phyloP scores from a whole-genome alignment of 2,797 vertebrate species.

The Molossus alvarezi region DNA sequence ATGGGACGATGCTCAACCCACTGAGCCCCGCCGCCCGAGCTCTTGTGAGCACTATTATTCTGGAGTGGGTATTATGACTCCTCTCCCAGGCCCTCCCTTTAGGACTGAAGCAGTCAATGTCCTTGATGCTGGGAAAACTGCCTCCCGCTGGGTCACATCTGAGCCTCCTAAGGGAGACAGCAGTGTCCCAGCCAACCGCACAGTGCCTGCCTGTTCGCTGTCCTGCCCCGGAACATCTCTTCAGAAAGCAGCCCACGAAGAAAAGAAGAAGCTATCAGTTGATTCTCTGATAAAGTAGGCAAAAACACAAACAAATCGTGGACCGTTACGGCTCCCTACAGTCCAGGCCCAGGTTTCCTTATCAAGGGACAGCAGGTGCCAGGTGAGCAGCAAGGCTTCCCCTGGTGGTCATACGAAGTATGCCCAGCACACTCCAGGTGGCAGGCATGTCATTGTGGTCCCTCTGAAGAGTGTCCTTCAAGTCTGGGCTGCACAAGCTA shows the following conservation, averaged over 20 bases:
- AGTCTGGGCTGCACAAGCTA: background rate
- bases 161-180: background rate
- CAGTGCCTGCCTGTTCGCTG: background rate
- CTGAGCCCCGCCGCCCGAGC: too few species aligned
- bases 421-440: background rate
- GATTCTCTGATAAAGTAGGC: background rate
- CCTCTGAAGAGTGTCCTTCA: background rate
- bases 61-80: rapidly evolving
- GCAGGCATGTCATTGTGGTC: background rate
- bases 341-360: background rate
- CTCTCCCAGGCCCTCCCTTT: background rate
- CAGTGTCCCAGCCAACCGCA: background rate
- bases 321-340: background rate
- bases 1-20: too few species aligned
- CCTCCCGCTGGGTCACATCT: background rate
- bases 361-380: background rate
- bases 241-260: background rate
- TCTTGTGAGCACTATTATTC: too few species aligned
- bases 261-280: background rate
- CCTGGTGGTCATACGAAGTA: background rate
- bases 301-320: background rate
- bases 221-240: background rate
- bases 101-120: background rate
- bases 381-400: background rate
- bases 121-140: background rate